Percentiles rank a stretch among this genome's conserved stretches.
These are phyloP conservation scores for Leptinotarsa rubiginosa DNA, from an alignment of 2,888 invertebrate species.

Conservation along the genomic window DNA sequence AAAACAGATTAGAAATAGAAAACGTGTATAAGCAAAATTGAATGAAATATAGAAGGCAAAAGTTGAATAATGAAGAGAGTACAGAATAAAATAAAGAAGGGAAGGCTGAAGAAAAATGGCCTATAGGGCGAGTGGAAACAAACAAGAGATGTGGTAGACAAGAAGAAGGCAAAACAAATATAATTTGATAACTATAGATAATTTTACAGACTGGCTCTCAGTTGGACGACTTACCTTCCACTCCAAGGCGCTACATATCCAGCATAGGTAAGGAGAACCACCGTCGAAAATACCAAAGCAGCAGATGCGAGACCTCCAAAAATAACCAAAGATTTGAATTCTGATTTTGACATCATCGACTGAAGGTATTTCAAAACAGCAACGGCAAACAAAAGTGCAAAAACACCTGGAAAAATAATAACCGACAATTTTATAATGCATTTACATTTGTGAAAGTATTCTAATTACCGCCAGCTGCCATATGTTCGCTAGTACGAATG, in stretches of 20 bases:
- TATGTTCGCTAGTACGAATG: constrained; percentile 98
- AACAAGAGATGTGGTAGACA: too few relatives aligned
- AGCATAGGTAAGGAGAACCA: constrained; percentile 91
- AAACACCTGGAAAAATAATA: constrained; percentile 80
- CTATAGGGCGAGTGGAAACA: too few relatives aligned
- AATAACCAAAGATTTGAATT: constrained; percentile 89
- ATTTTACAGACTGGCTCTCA: neutral
- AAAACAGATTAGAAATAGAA: too few relatives aligned
- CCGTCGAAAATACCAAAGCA: constrained; percentile 81
- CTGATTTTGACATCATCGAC: constrained; percentile 85
- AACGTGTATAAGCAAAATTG: too few relatives aligned
- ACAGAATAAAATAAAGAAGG: too few relatives aligned
- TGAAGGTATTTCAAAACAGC: constrained; percentile 89
- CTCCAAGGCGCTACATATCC: constrained; percentile 98
- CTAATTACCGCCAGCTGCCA: constrained; percentile 90
- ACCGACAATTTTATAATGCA: too few relatives aligned
- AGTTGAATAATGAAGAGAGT: too few relatives aligned
- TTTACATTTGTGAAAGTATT: neutral
- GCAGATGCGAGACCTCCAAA: constrained; percentile 83
- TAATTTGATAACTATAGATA: too few relatives aligned
- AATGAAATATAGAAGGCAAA: too few relatives aligned
- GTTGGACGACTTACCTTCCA: constrained; percentile 71
- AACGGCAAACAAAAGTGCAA: constrained; percentile 91
- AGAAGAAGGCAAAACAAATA: too few relatives aligned
- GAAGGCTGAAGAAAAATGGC: too few relatives aligned